Evolutionary conservation across 2,888 invertebrate genomes (phyloP), one percentile per base, ranked within the genome.

Genomic region (Hemicrepidius hirtus): DNA sequence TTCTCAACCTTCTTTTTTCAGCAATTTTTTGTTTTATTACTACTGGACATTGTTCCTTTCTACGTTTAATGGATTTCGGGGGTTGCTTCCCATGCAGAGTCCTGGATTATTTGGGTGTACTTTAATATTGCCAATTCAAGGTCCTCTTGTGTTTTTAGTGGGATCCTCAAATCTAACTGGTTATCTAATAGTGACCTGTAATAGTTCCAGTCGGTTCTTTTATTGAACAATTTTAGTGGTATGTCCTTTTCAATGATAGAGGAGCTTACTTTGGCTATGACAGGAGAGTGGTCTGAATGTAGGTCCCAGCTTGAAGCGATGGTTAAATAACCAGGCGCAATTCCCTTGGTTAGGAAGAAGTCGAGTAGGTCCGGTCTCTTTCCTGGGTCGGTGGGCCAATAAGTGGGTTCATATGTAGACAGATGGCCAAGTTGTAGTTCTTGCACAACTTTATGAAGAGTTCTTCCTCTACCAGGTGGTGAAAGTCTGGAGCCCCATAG

Each of bases 1-100:
- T 73, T 37, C 75, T 35, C 35, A 75, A 50, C 21, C 50, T 63
- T 57, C 73, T 70, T 75, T 75, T 76, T 60, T 70, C 70, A 9
- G 46, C 60, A 46, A 78, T 73, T 59, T 59, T 37, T 59, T 59
- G 3, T 21, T 59, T 59, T 32, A 59, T 28, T 3, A 18, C 12
- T 18, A 37, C 35, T 37, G n/a, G 35, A 37, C 37, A 55, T 18
- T 16, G 59, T 40, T 59, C n/a, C 18, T 59, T 35, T 16, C 13
- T 35, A 9, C 20, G 37, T 20, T 59, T 59, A 40, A 12, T 35
- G 16, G 16, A 59, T 35, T 62, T 21, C 24, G 1, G 62, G n/a
- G 13, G 44, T 62, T 12, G 46, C 28, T 62, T 44, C 62, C 44
- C 44, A 44, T 44, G 46, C 44, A 18, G 62, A n/a, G 1, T 44